These are phyloP conservation scores for Eupeodes luniger DNA, from an alignment of 2,888 invertebrate genomes.

Conservation along the genomic window DNA sequence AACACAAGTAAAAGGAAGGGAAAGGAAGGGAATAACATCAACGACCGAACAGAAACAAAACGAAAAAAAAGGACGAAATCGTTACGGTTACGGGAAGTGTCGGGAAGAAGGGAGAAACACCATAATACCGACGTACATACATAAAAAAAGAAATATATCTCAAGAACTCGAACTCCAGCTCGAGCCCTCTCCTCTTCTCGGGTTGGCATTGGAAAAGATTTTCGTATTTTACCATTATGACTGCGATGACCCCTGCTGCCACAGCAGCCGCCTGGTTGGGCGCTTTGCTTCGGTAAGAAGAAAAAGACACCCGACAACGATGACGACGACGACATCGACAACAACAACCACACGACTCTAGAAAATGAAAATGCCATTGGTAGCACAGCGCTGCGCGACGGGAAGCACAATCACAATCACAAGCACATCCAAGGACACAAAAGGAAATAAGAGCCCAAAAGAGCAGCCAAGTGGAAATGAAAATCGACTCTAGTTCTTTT, in stretches of 20 bases:
- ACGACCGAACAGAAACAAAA: constrained; percentile 2
- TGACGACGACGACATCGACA: not conserved
- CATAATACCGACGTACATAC: not conserved
- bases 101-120: constrained; percentile 7
- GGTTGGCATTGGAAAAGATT: constrained; percentile 74
- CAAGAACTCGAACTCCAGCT: constrained; percentile 5
- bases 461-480: constrained; percentile 73
- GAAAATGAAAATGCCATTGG: not conserved
- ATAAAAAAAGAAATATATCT: constrained; percentile 48
- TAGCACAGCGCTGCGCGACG: not conserved
- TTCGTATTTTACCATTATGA: constrained; percentile 70
- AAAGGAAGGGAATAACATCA: not conserved
- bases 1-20: constrained; percentile 46
- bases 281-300: constrained; percentile 2
- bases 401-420: not conserved
- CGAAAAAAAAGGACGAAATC: constrained; percentile 16
- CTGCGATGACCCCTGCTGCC: constrained; percentile 63
- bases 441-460: constrained; percentile 71
- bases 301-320: constrained; percentile 1
- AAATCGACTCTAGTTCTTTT: constrained; percentile 71
- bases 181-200: constrained; percentile 20
- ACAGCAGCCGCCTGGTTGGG: constrained; percentile 36
- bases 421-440: constrained; percentile 69
- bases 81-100: not conserved
- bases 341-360: not conserved